A percentile compares a stretch with the other conserved stretches of the same genome.
phyloP scores from a whole-genome alignment of 1,140 invertebrate genomes.

The Drosophila lacertosa region DNA sequence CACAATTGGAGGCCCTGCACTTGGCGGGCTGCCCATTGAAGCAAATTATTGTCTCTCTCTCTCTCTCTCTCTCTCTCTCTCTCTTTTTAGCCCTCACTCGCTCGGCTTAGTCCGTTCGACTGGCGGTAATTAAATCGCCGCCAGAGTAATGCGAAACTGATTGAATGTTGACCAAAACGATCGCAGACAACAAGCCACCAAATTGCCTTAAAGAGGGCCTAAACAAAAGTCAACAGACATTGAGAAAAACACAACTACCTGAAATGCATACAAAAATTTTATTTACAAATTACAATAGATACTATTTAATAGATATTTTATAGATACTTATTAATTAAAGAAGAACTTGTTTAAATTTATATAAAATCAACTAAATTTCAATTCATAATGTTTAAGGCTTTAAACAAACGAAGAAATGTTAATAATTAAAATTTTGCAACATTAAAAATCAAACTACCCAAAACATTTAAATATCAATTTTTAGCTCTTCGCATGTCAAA shows the following conservation, averaged over 20 bases:
- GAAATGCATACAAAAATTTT: too few species aligned
- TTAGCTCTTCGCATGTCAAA: too few species aligned
- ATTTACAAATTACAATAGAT: too few species aligned
- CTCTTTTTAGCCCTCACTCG: neutral
- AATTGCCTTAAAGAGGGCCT: neutral
- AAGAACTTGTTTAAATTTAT: too few species aligned
- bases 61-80: neutral
- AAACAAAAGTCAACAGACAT: neutral
- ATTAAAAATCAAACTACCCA: too few species aligned
- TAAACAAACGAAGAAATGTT: too few species aligned
- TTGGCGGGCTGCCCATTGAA: constrained; percentile 32
- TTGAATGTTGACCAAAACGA: constrained; percentile 43
- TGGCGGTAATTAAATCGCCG: constrained; percentile 42
- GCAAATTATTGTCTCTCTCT: constrained; percentile 33
- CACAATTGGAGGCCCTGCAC: constrained; percentile 30
- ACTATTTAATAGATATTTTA: too few species aligned
- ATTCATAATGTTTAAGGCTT: too few species aligned
- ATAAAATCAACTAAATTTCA: too few species aligned
- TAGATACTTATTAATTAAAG: constrained; percentile 1
- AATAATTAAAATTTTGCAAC: too few species aligned
- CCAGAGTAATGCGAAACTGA: constrained; percentile 54
- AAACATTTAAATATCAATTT: too few species aligned
- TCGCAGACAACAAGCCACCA: constrained; percentile 6
- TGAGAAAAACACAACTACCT: neutral
- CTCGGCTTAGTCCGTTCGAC: constrained; percentile 19